phyloP scores from a whole-genome alignment of 2,113 vertebrate genomes.

The Okapia johnstoni region DNA sequence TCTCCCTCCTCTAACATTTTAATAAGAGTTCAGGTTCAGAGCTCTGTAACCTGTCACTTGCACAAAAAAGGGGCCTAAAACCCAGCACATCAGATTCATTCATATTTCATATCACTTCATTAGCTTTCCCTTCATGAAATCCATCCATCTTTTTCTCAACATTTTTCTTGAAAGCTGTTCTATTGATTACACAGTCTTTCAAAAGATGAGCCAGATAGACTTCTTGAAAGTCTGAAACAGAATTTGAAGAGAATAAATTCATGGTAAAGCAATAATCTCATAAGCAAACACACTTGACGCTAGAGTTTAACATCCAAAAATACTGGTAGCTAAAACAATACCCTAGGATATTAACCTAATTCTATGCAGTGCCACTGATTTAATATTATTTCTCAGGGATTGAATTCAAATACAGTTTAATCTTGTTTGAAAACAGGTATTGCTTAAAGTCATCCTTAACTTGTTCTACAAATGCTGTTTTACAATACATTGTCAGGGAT shows the following conservation, averaged over 20 bases:
- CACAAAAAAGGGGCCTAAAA: constrained; percentile 32
- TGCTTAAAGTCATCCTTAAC: constrained; percentile 1
- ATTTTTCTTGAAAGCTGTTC: constrained; percentile 21
- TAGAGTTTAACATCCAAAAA: not conserved
- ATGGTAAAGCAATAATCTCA: not conserved
- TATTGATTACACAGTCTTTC: constrained; percentile 40
- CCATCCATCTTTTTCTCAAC: constrained; percentile 36
- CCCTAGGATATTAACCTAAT: not conserved
- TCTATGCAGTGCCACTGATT: not conserved
- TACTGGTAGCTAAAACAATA: not conserved
- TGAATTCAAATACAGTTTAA: constrained; percentile 7
- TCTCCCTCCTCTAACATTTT: constrained; percentile 36
- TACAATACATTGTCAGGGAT: not conserved
- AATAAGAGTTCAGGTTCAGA: constrained; percentile 53
- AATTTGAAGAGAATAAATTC: not conserved
- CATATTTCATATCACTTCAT: constrained; percentile 25
- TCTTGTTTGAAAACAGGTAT: constrained; percentile 29
- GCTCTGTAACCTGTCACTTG: constrained; percentile 44
- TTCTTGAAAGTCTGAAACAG: not conserved
- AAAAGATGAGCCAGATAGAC: constrained; percentile 34
- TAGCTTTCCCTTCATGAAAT: constrained; percentile 39
- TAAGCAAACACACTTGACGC: not conserved
- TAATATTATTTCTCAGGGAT: not conserved
- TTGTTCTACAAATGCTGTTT: constrained; percentile 4
- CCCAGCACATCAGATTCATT: not conserved